A percentile compares a stretch with the other conserved stretches of the same genome.
phyloP scores from a whole-genome alignment of 2,888 invertebrate species.

The Ptilodon capucinus region DNA sequence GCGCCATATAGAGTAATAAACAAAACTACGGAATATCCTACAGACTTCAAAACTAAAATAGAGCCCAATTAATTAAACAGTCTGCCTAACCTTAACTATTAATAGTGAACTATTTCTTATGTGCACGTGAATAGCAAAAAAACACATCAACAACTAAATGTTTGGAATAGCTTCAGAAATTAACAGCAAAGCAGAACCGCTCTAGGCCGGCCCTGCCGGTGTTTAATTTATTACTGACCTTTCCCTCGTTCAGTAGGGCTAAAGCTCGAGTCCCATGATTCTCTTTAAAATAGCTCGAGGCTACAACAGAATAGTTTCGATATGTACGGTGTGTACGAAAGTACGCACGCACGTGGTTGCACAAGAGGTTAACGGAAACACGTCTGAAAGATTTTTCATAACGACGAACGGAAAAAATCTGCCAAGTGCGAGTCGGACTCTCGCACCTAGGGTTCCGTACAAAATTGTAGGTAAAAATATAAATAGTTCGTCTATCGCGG shows the following conservation, averaged over 20 bases:
- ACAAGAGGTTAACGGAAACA: conserved; percentile 30
- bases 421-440: too few species aligned
- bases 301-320: conserved; percentile 24
- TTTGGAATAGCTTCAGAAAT: background rate
- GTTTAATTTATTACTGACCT: conserved; percentile 22
- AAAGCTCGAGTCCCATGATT: conserved; percentile 14
- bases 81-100: too few species aligned
- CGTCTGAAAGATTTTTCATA: conserved; percentile 22
- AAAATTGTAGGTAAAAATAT: too few species aligned
- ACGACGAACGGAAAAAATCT: conserved; percentile 29
- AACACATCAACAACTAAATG: background rate
- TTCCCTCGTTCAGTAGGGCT: conserved; percentile 8
- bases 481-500: too few species aligned
- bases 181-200: background rate
- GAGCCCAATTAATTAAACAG: too few species aligned
- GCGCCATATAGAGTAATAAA: too few species aligned
- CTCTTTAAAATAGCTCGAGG: conserved; percentile 27
- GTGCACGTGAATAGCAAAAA: background rate
- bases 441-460: too few species aligned
- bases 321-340: conserved; percentile 14
- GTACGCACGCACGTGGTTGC: conserved; percentile 16
- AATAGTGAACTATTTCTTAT: too few species aligned
- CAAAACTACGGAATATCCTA: background rate
- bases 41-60: too few species aligned
- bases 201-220: conserved; percentile 1